Percentiles rank a stretch among this genome's conserved stretches.
Evolutionary conservation across 2,113 vertebrate genomes (phyloP).

Genomic region (Nematolebias whitei): DNA sequence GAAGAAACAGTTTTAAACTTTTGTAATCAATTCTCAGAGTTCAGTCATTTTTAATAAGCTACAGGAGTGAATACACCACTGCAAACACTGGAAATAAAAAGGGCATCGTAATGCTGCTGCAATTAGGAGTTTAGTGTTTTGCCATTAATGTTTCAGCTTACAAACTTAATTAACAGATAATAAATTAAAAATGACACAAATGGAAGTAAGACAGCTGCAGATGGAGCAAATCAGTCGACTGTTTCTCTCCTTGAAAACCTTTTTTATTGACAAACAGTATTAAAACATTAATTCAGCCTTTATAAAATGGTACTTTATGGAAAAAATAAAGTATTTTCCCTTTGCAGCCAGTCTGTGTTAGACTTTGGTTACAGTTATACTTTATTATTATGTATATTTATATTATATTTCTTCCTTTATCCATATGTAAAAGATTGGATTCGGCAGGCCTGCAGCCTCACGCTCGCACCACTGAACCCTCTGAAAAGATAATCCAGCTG

Average conservation of each 20-base stretch:
- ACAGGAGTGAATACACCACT: not conserved
- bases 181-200: too few relatives aligned
- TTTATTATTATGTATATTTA: too few relatives aligned
- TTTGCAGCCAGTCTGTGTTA: too few relatives aligned
- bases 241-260: too few relatives aligned
- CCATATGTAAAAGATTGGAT: not conserved
- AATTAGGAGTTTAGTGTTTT: not conserved
- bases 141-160: not conserved
- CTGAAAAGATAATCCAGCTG: not conserved
- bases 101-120: not conserved
- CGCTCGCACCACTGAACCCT: not conserved
- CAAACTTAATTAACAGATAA: not conserved
- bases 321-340: too few relatives aligned
- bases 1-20: not conserved
- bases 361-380: too few relatives aligned
- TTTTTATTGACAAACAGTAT: too few relatives aligned
- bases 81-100: not conserved
- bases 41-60: not conserved
- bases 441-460: not conserved
- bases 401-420: not conserved
- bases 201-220: too few relatives aligned
- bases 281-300: too few relatives aligned
- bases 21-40: slow-evolving; percentile 1
- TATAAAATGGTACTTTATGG: too few relatives aligned
- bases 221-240: too few relatives aligned